Conservation (phyloP, 2,797 vertebrate genomes). For the Diplodus puntazzo region DNA sequence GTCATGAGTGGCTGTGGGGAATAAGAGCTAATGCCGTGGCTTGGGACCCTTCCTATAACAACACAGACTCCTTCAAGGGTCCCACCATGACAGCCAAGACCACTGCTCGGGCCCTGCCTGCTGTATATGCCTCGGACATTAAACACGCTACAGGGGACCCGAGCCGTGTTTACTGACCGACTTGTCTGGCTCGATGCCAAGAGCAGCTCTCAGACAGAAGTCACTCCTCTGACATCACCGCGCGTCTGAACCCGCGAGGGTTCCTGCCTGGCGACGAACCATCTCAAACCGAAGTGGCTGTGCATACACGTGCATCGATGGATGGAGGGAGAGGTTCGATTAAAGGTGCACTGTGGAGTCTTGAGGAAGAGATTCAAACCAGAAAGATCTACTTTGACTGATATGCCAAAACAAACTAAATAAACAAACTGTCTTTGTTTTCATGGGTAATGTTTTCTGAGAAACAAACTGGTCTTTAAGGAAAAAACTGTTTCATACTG, state of each 20-base stretch:
- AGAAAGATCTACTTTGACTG: too few relatives aligned
- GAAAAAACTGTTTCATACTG: too few relatives aligned
- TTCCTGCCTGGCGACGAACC: constrained; percentile 24
- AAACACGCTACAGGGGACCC: constrained; percentile 59
- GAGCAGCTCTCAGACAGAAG: constrained; percentile 54
- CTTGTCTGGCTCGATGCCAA: constrained; percentile 59
- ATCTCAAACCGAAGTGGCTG: constrained; percentile 19
- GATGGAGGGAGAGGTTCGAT: too few relatives aligned
- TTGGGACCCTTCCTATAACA: constrained; percentile 78
- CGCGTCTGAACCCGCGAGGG: constrained; percentile 14
- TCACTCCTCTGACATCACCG: constrained; percentile 62
- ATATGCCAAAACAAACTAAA: too few relatives aligned
- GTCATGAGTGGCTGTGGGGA: constrained; percentile 81
- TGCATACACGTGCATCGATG: neutral
- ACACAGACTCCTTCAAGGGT: constrained; percentile 76
- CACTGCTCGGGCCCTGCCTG: constrained; percentile 61
- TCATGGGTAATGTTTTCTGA: too few relatives aligned
- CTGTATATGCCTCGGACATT: constrained; percentile 60
- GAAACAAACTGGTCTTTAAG: too few relatives aligned
- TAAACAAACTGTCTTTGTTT: too few relatives aligned
- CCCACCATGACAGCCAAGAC: constrained; percentile 76
- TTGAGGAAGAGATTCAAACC: too few relatives aligned
- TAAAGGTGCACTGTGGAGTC: too few relatives aligned
- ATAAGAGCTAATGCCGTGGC: constrained; percentile 80
- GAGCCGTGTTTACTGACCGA: constrained; percentile 62